Evolutionary conservation across 2,797 vertebrate species (phyloP).

Genomic region (Channallabes apus): DNA sequence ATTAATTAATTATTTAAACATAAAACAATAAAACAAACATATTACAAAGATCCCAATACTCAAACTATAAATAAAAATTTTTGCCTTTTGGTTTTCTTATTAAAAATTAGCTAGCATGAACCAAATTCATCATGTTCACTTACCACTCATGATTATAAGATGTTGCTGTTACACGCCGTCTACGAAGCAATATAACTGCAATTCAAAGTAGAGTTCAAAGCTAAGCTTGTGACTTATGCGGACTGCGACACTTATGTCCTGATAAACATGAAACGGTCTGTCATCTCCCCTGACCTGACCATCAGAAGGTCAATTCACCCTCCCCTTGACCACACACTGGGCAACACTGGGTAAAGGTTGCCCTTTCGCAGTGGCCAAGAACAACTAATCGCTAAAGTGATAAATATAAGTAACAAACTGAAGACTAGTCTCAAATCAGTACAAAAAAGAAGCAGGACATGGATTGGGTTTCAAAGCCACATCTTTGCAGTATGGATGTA

Average conservation of each 20-base stretch:
- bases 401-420: neutral
- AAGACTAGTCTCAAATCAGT: conserved; percentile 17
- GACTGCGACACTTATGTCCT: neutral
- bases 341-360: conserved; percentile 1
- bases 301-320: conserved; percentile 17
- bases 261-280: conserved; percentile 34
- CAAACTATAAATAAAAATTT: neutral
- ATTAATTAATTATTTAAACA: neutral
- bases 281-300: conserved; percentile 20
- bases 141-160: conserved; percentile 37
- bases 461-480: neutral
- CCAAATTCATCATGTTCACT: conserved; percentile 7
- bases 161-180: neutral
- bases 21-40: neutral
- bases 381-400: neutral
- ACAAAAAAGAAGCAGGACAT: neutral
- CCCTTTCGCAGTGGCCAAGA: conserved; percentile 11
- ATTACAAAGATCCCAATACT: neutral
- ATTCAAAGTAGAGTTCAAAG: neutral
- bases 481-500: neutral
- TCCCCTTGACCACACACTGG: conserved; percentile 26
- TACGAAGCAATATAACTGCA: neutral
- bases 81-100: neutral
- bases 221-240: neutral
- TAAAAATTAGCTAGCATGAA: neutral